Base-by-base conservation (phyloP, 2,888 invertebrate genomes). In the Metellina segmentata region DNA sequence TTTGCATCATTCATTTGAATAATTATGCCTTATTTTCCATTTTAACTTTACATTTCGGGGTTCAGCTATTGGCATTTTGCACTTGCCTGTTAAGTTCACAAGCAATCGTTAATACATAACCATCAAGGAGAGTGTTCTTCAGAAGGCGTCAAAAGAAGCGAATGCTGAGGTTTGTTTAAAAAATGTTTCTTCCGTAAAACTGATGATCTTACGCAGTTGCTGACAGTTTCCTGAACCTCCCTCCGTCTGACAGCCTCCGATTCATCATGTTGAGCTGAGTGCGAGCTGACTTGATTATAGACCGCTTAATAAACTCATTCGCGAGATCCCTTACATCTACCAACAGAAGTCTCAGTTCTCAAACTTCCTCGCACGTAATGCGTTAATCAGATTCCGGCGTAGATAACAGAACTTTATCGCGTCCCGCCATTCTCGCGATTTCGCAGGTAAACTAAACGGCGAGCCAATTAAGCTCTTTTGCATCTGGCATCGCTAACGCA, bases 301-400 rank as follows among this genome's bases (percentile, higher is more conserved):
- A 75, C 77, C n/a, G 85, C 61, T 77, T 85, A 77, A 77, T 77
- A 19, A 52, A 85, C 48, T 85, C 69, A 85, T 77, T 61, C 53
- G 11, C 11, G 2, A 13, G 49, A 72, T 72, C 72, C 75, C 48
- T 85, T 85, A 69, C 77, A 81, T 81, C 13, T 81, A 34, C 48
- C 16, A 34, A 48, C 53, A 77, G 74, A 74, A 83, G 83, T 74
- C 72, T 16, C 16, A 53, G 69, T 48, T 85, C 77, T 77, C 77
- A 85, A 85, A 85, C 61, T 85, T 85, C 85, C 85, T 75, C 48
- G 51, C 83, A 85, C 77, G 85, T 85, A 85, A 85, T 48, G 75
- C 85, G 75, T 77, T 85, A 75, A 85, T 75, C 69, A 77, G 85
- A 75, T 85, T 85, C 85, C 61, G 72, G 16, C 11, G 77, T 69